phyloP scores from a whole-genome alignment of 2,113 vertebrate genomes.

The Mustelus asterias region DNA sequence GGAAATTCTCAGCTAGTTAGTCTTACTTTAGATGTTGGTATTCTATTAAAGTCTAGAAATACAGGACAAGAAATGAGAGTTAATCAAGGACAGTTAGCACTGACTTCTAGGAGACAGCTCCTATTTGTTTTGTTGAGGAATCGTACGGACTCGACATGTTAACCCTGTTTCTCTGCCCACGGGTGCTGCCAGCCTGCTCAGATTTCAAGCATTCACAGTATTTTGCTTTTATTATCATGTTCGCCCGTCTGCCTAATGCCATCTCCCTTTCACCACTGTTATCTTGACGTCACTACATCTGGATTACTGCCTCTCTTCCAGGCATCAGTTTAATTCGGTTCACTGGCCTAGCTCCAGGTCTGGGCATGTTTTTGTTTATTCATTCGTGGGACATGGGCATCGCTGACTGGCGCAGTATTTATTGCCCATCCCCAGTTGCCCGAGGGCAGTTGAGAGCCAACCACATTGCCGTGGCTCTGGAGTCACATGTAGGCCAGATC shows the following conservation, averaged over 20 bases:
- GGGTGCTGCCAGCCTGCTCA: no score
- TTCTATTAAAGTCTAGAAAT: not conserved
- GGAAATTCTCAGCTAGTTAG: not conserved
- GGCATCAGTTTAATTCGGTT: not conserved
- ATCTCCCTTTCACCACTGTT: not conserved
- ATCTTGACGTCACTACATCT: not conserved
- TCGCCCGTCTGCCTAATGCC: not conserved
- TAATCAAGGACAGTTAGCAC: not conserved
- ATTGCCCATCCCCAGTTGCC: no score
- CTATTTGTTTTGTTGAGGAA: not conserved
- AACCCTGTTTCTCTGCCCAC: no score
- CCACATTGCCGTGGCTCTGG: no score
- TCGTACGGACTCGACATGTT: no score
- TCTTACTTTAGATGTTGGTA: not conserved
- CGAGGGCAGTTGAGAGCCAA: no score
- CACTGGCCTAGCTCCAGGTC: not conserved
- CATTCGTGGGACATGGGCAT: no score
- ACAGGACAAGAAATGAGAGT: not conserved
- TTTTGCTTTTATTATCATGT: no score
- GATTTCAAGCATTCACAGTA: no score
- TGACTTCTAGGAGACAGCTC: not conserved
- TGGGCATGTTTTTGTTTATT: not conserved
- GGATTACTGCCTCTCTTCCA: not conserved
- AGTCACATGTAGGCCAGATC: no score
- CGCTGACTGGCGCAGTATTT: no score